Conservation (phyloP, 2,113 vertebrate genomes). For the Callipepla californica region DNA sequence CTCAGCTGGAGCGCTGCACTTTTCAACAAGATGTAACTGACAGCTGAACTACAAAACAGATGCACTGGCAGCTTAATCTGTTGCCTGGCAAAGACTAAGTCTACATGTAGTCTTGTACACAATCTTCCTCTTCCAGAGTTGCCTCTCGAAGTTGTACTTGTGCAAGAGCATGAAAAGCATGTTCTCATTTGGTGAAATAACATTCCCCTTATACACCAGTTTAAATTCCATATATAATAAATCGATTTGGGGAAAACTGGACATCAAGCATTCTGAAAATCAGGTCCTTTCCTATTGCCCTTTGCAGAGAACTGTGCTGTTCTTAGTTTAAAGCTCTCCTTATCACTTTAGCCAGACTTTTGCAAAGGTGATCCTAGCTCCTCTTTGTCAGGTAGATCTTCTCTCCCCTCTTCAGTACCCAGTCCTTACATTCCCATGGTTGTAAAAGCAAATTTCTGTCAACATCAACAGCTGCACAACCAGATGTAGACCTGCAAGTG, state of each 20-base stretch:
- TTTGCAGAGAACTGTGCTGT: neutral
- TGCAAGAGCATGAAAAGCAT: neutral
- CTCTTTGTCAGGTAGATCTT: neutral
- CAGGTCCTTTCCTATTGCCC: neutral
- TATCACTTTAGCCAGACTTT: neutral
- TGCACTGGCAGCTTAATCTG: neutral
- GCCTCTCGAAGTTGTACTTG: neutral
- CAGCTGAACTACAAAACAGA: neutral
- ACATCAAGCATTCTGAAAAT: neutral
- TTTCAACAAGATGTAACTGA: neutral
- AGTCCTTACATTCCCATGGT: neutral
- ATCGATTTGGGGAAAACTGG: neutral
- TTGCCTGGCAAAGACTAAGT: neutral
- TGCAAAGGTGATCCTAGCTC: neutral
- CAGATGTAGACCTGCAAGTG: constrained; percentile 17
- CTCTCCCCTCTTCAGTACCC: neutral
- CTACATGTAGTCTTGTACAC: neutral
- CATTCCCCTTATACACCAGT: neutral
- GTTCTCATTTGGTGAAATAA: neutral
- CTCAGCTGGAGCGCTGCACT: neutral
- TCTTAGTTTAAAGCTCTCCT: neutral
- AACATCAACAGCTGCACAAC: constrained; percentile 8
- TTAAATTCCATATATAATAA: neutral
- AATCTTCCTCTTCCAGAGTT: neutral
- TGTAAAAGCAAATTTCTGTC: constrained; percentile 23